Base-by-base conservation (phyloP, 2,888 invertebrate species). In the Athalia cordata region DNA sequence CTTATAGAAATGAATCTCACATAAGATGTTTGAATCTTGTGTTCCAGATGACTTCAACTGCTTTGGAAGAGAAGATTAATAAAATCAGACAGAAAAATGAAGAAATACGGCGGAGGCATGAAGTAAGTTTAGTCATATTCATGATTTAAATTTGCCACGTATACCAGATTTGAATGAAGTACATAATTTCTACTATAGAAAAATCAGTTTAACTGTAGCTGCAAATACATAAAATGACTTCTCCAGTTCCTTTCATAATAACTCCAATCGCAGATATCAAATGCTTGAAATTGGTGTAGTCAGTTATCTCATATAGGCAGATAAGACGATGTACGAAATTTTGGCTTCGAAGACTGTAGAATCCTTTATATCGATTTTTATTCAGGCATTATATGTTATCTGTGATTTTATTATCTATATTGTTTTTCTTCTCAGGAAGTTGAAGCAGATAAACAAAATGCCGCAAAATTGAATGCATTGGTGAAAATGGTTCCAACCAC, bases 401-500 rank as follows among this genome's bases (percentile, higher is more conserved):
- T n/a, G 0, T 2, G 52, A 78, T 57, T 11, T 65, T 47, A 61
- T 67, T 45, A 77, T 57, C 13, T 9, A 52, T 50, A 9, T 29
- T 61, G 13, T 43, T 49, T 66, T 70, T n/a, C 7, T 59, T 45
- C 3, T 50, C 65, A 89, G 89, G 91, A 91, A 85, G 91, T 91
- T 5, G 91, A 91, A 82, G 90, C 89, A 11, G 91, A 91, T 83
- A 90, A 90, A 77, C 87, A 90, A 78, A 87, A 89, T 83, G 91
- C 91, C 64, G 89, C 90, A 0, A 89, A 90, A 81, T 80, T 86
- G 55, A 90, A 91, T 82, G 91, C 91, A 8, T 82, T 91, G 81
- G 89, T 90, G 7, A 86, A 90, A 84, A 88, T 89, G 82, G 87
- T 89, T 66, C 89, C 90, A 52, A 87, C 89, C 0, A 87, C 87